Conservation (phyloP, 2,113 vertebrate genomes). For the Ploceus nigricollis region DNA sequence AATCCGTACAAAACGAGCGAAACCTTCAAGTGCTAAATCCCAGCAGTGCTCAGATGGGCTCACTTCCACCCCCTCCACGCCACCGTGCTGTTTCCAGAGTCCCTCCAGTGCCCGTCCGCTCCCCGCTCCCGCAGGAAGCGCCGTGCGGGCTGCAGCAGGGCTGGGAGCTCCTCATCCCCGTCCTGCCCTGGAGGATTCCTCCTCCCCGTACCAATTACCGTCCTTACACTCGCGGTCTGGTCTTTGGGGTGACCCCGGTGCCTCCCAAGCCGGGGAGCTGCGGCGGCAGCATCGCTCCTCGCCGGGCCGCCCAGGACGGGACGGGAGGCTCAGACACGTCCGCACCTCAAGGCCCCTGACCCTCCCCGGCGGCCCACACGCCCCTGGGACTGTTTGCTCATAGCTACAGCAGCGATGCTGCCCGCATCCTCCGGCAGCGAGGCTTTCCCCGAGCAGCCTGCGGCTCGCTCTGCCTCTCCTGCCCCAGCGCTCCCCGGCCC, state of each 20-base stretch:
- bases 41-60: background rate
- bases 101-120: rapidly evolving
- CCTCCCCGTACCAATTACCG: background rate
- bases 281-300: background rate
- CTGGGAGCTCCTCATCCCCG: background rate
- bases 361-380: background rate
- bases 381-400: background rate
- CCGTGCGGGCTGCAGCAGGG: background rate
- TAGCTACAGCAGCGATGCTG: background rate
- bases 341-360: background rate
- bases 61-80: rapidly evolving
- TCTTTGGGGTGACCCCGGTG: background rate
- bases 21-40: background rate
- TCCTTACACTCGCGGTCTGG: background rate
- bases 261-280: background rate
- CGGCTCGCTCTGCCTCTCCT: background rate
- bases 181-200: background rate
- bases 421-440: background rate
- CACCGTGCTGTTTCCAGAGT: background rate
- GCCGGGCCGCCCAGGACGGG: background rate
- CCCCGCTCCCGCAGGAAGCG: background rate
- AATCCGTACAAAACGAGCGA: background rate
- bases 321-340: background rate
- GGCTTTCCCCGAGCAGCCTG: background rate
- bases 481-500: background rate